Base-by-base conservation (phyloP, 2,113 vertebrate genomes). In the Neopipo cinnamomea region DNA sequence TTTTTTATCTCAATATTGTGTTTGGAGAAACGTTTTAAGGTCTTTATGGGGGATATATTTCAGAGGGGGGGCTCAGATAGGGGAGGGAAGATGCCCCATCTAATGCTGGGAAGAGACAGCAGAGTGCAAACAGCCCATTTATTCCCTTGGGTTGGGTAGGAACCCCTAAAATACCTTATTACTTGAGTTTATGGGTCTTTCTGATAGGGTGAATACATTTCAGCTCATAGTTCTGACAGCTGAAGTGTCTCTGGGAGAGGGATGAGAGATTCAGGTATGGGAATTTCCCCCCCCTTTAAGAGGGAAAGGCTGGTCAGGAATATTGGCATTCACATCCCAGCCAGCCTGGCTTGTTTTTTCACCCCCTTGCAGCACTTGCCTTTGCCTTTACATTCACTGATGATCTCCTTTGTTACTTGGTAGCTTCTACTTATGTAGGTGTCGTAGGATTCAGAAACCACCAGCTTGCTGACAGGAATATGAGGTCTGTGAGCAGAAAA, bases 381-480 rank as follows among this genome's bases (percentile, higher is more conserved):
- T 97, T 99, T 98, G 94, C 97, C 98, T 97, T 99, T 99, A 98
- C 99, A 99, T 97, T 99, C 99, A 42, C 98, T 96, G 95, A 99
- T 98, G 94, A 99, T 99, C 95, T 99, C 99, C 94, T 99, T 98
- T 4, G 99, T 99, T 67, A 99, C 99, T 97, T 99, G 99, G 98
- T 98, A 99, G 97, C 99, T 99, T 93, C 99, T 98, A 87, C 98
- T 99, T 97, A 99, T 99, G 86, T 99, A 99, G 1, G 98, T 98
- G 44, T 99, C 99, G 9, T 99, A 99, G 25, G 99, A 98, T 96
- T 99, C 99, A 1, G 99, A 99, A 96, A 98, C 98, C 53, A 96
- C 97, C 96, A 99, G 96, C 96, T 99, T 99, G 98, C 98, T 99
- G 93, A 99, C 96, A 80, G 99, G 98, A 97, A 99, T 98, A 97